Conservation (phyloP, 2,797 vertebrate genomes). For the Hippocampus kuda region DNA sequence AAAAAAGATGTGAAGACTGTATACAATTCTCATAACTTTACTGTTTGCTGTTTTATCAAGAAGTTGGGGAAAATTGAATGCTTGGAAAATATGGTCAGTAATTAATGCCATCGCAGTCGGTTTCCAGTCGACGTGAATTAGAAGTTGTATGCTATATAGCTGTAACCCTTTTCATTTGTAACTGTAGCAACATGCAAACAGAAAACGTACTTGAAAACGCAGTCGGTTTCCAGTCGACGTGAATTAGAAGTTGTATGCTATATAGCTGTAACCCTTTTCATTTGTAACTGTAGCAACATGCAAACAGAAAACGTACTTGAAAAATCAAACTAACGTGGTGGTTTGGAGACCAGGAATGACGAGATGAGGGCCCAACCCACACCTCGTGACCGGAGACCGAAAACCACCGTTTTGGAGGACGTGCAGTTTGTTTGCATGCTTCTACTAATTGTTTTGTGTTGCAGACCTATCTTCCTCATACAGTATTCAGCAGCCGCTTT, state of each 20-base stretch:
- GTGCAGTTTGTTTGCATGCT: neutral
- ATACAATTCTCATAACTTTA: too few relatives aligned
- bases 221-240: conserved; percentile 14
- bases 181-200: conserved; percentile 63
- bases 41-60: neutral
- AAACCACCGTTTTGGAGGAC: conserved; percentile 8
- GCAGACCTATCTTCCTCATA: neutral
- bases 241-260: conserved; percentile 39
- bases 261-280: conserved; percentile 39
- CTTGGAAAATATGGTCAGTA: too few relatives aligned
- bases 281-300: conserved; percentile 58
- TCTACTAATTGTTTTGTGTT: neutral
- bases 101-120: conserved; percentile 1
- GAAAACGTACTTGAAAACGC: conserved; percentile 57
- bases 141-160: conserved; percentile 43
- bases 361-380: conserved; percentile 26
- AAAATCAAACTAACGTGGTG: conserved; percentile 63
- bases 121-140: conserved; percentile 17
- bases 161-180: conserved; percentile 51
- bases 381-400: conserved; percentile 23
- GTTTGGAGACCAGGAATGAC: conserved; percentile 45
- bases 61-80: neutral
- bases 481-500: neutral
- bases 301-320: conserved; percentile 65
- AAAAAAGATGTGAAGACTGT: too few relatives aligned